Conservation (phyloP, 2,113 vertebrate genomes). For the Notarius quadriscutis region DNA sequence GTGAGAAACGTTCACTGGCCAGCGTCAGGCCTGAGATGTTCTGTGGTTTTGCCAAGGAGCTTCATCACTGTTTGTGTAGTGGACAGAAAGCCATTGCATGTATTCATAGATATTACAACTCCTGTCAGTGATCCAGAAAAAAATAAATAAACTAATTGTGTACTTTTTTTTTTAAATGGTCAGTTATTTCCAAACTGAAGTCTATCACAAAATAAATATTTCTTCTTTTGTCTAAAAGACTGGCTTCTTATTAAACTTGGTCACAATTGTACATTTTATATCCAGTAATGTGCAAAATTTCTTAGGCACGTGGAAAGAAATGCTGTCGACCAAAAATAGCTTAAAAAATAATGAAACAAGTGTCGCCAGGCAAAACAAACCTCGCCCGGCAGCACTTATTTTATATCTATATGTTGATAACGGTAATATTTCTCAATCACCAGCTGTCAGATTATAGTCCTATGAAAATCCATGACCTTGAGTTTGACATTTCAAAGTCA, state of each 20-base stretch:
- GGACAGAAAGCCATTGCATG: conserved; percentile 78
- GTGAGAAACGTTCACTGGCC: not conserved
- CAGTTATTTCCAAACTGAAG: conserved; percentile 71
- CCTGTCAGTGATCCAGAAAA: conserved; percentile 69
- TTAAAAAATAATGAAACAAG: too few species aligned
- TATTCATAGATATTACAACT: conserved; percentile 74
- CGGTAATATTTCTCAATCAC: too few species aligned
- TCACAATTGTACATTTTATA: not conserved
- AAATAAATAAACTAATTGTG: conserved; percentile 65
- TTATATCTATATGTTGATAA: too few species aligned
- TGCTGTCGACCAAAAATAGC: too few species aligned
- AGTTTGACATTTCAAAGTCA: too few species aligned
- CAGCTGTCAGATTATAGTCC: too few species aligned
- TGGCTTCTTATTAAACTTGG: conserved; percentile 21
- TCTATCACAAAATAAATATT: conserved; percentile 84
- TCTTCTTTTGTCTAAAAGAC: conserved; percentile 65
- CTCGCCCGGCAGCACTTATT: too few species aligned
- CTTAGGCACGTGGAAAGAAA: too few species aligned
- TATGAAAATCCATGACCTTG: too few species aligned
- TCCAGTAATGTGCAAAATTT: too few species aligned
- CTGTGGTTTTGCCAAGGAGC: conserved; percentile 49
- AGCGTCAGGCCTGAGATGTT: not conserved
- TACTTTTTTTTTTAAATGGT: conserved; percentile 75
- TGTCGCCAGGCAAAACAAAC: too few species aligned
- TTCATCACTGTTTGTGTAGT: conserved; percentile 70